Percentiles rank a stretch among this genome's conserved stretches.
Conservation (phyloP, 2,888 invertebrate genomes). For the Ischnura elegans region DNA sequence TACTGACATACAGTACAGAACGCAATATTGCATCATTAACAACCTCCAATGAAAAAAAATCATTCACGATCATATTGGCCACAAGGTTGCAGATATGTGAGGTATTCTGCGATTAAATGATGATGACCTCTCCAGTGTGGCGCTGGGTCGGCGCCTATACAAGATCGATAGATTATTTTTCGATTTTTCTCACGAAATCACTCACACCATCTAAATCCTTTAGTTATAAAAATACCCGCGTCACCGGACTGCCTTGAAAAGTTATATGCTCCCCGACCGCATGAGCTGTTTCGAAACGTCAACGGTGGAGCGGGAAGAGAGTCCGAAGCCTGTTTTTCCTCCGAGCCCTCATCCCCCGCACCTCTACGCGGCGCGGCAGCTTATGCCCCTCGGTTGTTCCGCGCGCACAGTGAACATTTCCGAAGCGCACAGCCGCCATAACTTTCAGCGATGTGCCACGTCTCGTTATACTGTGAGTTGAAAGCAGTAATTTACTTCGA, state of each 20-base stretch:
- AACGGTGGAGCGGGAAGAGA: neutral
- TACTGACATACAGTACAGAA: too few relatives aligned
- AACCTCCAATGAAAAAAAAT: neutral
- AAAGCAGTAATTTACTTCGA: constrained; percentile 36
- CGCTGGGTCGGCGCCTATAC: neutral
- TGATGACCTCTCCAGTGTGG: neutral
- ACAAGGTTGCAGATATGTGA: neutral
- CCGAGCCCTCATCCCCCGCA: neutral
- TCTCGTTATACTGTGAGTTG: constrained; percentile 24
- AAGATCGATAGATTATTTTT: neutral
- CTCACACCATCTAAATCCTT: constrained; percentile 13
- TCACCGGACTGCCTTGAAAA: constrained; percentile 59
- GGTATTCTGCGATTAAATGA: neutral
- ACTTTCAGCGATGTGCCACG: constrained; percentile 39
- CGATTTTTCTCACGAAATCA: constrained; percentile 34
- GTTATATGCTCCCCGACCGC: constrained; percentile 11
- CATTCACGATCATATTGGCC: too few relatives aligned
- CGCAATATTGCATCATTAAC: too few relatives aligned
- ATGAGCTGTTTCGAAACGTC: constrained; percentile 25
- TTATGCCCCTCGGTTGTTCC: constrained; percentile 12
- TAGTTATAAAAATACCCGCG: neutral
- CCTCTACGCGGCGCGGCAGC: neutral
- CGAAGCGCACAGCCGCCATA: neutral
- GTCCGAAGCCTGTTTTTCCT: neutral
- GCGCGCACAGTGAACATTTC: neutral